Evolutionary conservation across 2,113 vertebrate species (phyloP).

Genomic region (Pelodiscus sinensis): DNA sequence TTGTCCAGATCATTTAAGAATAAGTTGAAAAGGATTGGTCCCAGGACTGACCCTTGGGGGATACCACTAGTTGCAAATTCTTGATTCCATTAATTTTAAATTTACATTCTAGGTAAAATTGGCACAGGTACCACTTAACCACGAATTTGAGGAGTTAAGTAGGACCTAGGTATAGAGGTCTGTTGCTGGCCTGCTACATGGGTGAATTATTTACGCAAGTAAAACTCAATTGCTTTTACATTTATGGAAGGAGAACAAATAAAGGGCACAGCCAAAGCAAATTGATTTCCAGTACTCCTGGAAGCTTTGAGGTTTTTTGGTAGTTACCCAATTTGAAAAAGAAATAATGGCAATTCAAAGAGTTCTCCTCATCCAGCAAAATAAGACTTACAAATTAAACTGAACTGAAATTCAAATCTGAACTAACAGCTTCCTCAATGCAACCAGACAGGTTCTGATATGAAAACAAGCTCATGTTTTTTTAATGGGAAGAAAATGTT

Average conservation of each 20-base stretch:
- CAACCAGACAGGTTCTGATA: not conserved
- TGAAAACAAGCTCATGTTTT: conserved; percentile 8
- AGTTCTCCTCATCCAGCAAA: not conserved
- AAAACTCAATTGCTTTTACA: not conserved
- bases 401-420: not conserved
- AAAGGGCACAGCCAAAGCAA: not conserved
- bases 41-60: no score
- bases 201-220: not conserved
- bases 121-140: not conserved
- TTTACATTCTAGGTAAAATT: not conserved
- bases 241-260: conserved; percentile 3
- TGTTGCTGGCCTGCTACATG: not conserved
- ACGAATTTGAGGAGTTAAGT: not conserved
- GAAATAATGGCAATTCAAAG: not conserved
- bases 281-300: not conserved
- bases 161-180: not conserved
- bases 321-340: not conserved
- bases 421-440: not conserved
- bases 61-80: no score
- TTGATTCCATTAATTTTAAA: not conserved
- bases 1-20: no score
- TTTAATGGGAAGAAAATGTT: not conserved
- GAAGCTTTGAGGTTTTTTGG: not conserved
- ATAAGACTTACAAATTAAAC: not conserved
- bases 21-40: no score